Percentiles rank a stretch among this genome's conserved stretches.
Conservation (phyloP, 2,113 vertebrate species). For the Gopherus flavomarginatus region DNA sequence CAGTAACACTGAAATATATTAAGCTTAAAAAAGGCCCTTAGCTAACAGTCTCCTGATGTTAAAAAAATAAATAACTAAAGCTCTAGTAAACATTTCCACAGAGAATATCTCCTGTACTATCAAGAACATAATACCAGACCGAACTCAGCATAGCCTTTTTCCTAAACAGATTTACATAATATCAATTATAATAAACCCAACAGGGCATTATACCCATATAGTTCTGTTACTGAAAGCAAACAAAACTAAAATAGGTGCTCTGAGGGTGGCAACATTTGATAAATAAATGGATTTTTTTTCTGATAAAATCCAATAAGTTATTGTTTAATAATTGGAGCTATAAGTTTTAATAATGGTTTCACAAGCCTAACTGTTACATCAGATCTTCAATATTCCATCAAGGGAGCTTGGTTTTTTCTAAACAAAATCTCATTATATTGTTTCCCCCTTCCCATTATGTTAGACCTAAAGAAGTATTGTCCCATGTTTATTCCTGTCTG, state of each 20-base stretch:
- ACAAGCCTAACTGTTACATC: background rate
- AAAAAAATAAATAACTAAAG: background rate
- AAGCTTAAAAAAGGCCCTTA: background rate
- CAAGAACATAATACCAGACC: background rate
- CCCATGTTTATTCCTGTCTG: background rate
- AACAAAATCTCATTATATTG: background rate
- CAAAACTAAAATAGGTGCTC: background rate
- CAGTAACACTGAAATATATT: background rate
- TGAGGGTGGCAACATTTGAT: background rate
- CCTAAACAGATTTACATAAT: accelerated
- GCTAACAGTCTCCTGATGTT: background rate
- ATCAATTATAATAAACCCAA: background rate
- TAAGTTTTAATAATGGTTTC: background rate
- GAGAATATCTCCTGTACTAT: background rate
- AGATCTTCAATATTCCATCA: accelerated
- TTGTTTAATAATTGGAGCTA: background rate
- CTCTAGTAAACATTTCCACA: background rate
- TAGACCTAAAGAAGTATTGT: background rate
- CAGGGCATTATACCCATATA: background rate
- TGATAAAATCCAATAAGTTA: background rate
- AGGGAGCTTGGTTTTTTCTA: background rate
- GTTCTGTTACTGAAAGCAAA: background rate
- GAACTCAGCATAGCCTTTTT: background rate
- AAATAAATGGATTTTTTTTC: accelerated
- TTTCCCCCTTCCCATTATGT: background rate